A percentile compares a stretch with the other conserved stretches of the same genome.
These are phyloP conservation scores for Pachliopta kotzebuea DNA, from an alignment of 2,888 invertebrate genomes.

Conservation along the genomic window DNA sequence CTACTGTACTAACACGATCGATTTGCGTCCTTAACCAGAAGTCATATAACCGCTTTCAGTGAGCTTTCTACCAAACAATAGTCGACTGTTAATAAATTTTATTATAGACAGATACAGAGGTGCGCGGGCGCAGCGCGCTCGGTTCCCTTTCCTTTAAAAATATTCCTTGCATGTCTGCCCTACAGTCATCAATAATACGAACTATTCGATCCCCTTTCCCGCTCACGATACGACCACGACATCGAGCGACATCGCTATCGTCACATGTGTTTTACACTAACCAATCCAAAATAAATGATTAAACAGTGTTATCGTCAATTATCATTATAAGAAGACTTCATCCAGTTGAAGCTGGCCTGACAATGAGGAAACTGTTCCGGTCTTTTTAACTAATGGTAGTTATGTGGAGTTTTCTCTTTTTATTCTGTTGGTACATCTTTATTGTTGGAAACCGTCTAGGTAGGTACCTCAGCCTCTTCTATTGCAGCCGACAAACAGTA, in stretches of 20 bases:
- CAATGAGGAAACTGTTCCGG: no score
- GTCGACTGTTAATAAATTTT: constrained; percentile 27
- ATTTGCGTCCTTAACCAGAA: constrained; percentile 19
- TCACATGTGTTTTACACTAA: not conserved
- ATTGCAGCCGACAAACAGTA: no score
- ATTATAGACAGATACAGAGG: constrained; percentile 28
- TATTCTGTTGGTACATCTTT: no score
- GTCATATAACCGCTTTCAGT: constrained; percentile 22
- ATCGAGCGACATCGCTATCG: not conserved
- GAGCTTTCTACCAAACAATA: constrained; percentile 21
- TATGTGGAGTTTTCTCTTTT: no score
- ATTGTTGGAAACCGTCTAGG: no score
- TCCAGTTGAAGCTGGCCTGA: no score
- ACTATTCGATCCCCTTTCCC: constrained; percentile 34
- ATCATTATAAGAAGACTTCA: no score
- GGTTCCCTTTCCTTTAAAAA: constrained; percentile 31
- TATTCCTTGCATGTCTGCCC: constrained; percentile 40
- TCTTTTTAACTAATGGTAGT: no score
- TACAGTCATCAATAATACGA: constrained; percentile 43
- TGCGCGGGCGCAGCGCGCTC: constrained; percentile 24
- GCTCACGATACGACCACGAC: constrained; percentile 33
- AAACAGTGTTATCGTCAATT: no score
- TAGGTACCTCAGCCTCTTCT: no score
- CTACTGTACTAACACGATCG: constrained; percentile 6
- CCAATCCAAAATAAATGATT: no score